Evolutionary conservation across 2,888 invertebrate species (phyloP).

Genomic region (Spatulosminthurus flaviceps): DNA sequence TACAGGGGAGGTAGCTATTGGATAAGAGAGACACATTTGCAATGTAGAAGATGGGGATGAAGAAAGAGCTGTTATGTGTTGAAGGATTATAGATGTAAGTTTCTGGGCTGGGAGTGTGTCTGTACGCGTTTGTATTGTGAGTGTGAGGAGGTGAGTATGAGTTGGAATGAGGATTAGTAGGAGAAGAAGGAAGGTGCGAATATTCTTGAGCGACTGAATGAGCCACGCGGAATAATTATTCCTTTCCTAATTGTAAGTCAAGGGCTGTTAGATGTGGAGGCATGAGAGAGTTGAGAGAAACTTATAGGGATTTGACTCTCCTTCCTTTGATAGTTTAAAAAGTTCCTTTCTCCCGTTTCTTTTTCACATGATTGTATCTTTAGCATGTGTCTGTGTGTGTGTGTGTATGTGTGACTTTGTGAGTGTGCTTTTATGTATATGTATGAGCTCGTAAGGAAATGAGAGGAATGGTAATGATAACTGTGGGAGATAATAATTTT

Average conservation of each 20-base stretch:
- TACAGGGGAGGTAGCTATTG: too few relatives aligned
- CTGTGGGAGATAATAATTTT: constrained; percentile 8
- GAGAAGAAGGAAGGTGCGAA: background rate
- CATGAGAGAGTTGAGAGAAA: background rate
- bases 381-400: too few relatives aligned
- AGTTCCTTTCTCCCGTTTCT: too few relatives aligned
- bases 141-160: too few relatives aligned
- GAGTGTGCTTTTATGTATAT: background rate
- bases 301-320: background rate
- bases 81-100: constrained; percentile 5
- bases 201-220: background rate
- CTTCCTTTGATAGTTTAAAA: too few relatives aligned
- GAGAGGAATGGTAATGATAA: background rate
- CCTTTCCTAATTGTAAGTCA: constrained; percentile 18
- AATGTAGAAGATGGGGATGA: background rate
- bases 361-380: too few relatives aligned
- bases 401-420: too few relatives aligned
- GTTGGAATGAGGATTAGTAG: constrained; percentile 2
- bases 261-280: background rate
- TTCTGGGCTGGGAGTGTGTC: background rate
- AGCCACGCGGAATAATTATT: background rate
- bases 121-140: too few relatives aligned
- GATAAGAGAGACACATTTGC: background rate
- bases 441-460: background rate
- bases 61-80: background rate